Evolutionary conservation across 2,888 invertebrate genomes (phyloP), one percentile per base, ranked within the genome.

Genomic region (Orthosia cruda): DNA sequence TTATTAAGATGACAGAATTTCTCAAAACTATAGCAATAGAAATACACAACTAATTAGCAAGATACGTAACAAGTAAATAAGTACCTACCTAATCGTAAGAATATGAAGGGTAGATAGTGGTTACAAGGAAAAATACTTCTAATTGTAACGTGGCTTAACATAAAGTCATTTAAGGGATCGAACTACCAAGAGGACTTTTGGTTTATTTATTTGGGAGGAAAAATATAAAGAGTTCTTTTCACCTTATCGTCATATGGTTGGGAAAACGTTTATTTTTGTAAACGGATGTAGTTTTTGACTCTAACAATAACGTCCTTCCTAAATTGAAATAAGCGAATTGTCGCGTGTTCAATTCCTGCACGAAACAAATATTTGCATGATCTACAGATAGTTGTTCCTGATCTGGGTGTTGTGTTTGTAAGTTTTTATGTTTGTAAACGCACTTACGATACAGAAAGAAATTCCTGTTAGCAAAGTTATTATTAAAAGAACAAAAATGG

Each of bases 61-160:
- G 40, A 58, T 61, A 49, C 32, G 16, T 23, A 54, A 50, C 40
- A 47, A 32, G 47, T 32, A 57, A n/a, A 40, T 23, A 59, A 55
- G 3, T 49, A 40, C 40, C 40, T 40, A 9, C 7, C 40, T 40
- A 47, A 57, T 67, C 50, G 15, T 80, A 26, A 12, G 26, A n/a
- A 40, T 32, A 15, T 40, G 23, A 62, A 58, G 20, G 54, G 50
- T 40, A 16, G 16, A 26, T 26, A 77, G 23, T 40, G 26, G 45
- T 55, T 65, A 64, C 54, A 32, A 58, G 52, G 57, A 62, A 80
- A 80, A 74, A 59, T 54, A 75, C 59, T 40, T 61, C 58, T 74
- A 54, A 80, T 74, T 80, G 50, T 64, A 71, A 59, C 69, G 63
- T 52, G 76, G 67, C 49, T 81, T 72, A 72, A 58, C 63, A 71